Percentiles rank a stretch among this genome's conserved stretches.
Conservation (phyloP, 2,113 vertebrate species). For the Lophochroa leadbeateri region DNA sequence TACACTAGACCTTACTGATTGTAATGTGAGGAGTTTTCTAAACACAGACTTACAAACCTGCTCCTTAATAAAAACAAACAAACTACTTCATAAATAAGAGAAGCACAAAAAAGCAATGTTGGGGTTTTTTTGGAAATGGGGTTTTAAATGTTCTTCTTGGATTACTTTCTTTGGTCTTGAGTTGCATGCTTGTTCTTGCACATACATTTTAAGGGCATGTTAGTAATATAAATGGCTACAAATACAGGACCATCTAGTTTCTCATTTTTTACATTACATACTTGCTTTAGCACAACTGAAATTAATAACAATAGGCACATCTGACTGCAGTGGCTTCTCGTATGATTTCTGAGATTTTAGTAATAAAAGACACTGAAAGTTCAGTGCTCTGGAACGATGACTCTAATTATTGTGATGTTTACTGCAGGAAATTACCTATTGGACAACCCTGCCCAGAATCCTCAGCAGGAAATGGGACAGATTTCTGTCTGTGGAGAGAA, state of each 20-base stretch:
- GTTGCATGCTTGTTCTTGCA: not conserved
- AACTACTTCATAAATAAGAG: not conserved
- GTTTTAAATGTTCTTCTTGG: not conserved
- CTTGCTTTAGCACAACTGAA: not conserved
- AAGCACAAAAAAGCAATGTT: not conserved
- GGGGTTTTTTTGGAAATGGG: not conserved
- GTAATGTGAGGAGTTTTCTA: not conserved
- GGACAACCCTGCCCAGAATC: not conserved
- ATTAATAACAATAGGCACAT: not conserved
- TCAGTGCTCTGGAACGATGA: conserved; percentile 5
- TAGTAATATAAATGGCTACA: not conserved
- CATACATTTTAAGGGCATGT: not conserved
- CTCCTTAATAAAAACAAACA: not conserved
- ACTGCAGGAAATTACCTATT: not conserved
- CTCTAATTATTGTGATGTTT: conserved; percentile 3
- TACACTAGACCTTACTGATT: not conserved
- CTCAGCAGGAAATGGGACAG: not conserved
- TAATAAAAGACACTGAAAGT: conserved; percentile 23
- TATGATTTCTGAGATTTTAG: not conserved
- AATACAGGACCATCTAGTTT: not conserved
- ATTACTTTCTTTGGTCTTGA: not conserved
- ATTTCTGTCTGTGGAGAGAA: not conserved
- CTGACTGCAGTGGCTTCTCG: not conserved
- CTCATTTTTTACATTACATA: not conserved
- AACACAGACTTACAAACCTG: not conserved